phyloP scores from a whole-genome alignment of 53 echinoderm and acorn worm species.

The Apostichopus leukothele region DNA sequence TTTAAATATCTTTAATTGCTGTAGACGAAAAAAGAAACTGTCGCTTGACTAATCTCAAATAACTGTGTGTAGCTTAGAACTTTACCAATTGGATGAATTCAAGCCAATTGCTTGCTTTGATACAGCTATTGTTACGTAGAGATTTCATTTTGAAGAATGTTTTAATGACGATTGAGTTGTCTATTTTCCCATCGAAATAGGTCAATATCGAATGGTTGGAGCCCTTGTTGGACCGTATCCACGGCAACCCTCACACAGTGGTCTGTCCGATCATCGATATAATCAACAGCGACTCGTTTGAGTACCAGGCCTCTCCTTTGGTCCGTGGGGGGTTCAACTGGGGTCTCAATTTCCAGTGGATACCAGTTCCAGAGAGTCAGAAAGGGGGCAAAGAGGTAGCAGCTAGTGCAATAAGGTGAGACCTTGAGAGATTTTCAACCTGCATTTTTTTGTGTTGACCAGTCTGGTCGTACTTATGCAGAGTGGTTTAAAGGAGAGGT shows the following conservation, averaged over 20 bases:
- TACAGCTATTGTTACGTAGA: too few relatives aligned
- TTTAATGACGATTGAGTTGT: too few relatives aligned
- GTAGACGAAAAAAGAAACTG: too few relatives aligned
- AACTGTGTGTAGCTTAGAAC: too few relatives aligned
- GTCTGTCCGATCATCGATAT: constrained; percentile 97
- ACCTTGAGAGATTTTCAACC: neutral
- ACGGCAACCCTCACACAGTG: constrained; percentile 65
- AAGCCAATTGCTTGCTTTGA: too few relatives aligned
- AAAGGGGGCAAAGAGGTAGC: constrained; percentile 71
- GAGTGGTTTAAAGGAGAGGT: too few relatives aligned
- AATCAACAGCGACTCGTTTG: constrained; percentile 88
- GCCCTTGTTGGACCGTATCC: constrained; percentile 81
- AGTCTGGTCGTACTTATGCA: too few relatives aligned
- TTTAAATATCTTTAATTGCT: too few relatives aligned
- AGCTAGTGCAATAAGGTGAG: constrained; percentile 85
- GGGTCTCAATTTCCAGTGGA: constrained; percentile 99
- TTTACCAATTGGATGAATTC: too few relatives aligned
- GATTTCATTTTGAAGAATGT: too few relatives aligned
- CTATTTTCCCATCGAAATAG: constrained; percentile 36
- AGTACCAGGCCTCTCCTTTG: constrained; percentile 80
- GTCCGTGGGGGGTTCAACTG: constrained; percentile 98
- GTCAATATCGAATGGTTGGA: constrained; percentile 94
- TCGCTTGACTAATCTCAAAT: too few relatives aligned
- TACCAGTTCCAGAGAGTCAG: constrained; percentile 57
- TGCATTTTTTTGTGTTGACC: too few relatives aligned